These are phyloP conservation scores for Harpagoxenus sublaevis DNA, from an alignment of 2,888 invertebrate species.

Conservation along the genomic window DNA sequence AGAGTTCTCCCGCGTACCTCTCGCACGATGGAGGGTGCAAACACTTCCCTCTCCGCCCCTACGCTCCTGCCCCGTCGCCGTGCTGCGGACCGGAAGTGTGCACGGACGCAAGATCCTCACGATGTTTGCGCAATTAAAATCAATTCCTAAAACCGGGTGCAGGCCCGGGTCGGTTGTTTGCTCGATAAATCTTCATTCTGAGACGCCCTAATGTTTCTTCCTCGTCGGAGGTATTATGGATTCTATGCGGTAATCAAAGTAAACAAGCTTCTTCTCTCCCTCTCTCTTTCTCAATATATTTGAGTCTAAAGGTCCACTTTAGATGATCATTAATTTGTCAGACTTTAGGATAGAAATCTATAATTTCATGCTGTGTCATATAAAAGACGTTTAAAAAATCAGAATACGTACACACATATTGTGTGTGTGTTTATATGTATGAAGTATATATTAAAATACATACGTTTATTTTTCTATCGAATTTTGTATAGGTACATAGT, in stretches of 20 bases:
- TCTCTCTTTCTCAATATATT: background rate
- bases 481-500: background rate
- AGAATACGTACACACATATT: background rate
- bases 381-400: background rate
- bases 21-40: constrained; percentile 59
- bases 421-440: background rate
- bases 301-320: background rate
- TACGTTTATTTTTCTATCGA: background rate
- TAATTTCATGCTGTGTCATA: background rate
- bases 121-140: constrained; percentile 75
- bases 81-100: constrained; percentile 60
- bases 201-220: constrained; percentile 5
- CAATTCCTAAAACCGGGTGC: constrained; percentile 48
- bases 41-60: constrained; percentile 43
- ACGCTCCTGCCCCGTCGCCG: constrained; percentile 5
- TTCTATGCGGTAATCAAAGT: constrained; percentile 7
- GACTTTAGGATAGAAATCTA: background rate
- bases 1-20: constrained; percentile 22
- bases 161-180: background rate
- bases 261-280: background rate
- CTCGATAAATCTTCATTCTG: constrained; percentile 29
- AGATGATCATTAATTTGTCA: background rate
- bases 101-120: constrained; percentile 50
- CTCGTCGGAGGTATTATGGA: background rate
- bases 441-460: background rate